Conservation (phyloP, 2,113 vertebrate genomes). For the Phalacrocorax carbo region DNA sequence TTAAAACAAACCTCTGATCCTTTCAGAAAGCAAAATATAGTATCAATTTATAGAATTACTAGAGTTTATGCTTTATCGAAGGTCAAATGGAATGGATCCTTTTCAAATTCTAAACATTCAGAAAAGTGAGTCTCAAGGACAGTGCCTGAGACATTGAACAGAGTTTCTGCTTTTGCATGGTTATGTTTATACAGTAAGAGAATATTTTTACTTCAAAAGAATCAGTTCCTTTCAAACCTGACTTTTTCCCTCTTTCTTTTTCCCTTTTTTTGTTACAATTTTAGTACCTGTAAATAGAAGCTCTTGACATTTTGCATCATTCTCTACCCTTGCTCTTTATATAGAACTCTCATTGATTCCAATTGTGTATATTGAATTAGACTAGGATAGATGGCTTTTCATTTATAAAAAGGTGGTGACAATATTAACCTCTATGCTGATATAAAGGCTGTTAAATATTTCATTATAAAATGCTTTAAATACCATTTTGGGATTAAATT, state of each 20-base stretch:
- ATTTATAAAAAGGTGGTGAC: conserved; percentile 2
- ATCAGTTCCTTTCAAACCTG: not conserved
- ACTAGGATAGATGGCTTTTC: conserved; percentile 3
- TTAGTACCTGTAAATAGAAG: conserved; percentile 17
- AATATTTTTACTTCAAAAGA: not conserved
- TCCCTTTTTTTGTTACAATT: not conserved
- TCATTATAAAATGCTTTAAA: conserved; percentile 9
- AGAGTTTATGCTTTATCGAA: not conserved
- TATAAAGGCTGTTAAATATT: not conserved
- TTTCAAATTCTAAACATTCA: not conserved
- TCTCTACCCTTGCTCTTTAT: conserved; percentile 31
- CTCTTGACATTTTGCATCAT: conserved; percentile 48
- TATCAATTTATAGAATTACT: not conserved
- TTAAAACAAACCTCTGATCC: not conserved
- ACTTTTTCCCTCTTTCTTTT: not conserved
- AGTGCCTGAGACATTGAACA: not conserved
- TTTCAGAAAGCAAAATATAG: not conserved
- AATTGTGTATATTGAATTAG: conserved; percentile 21
- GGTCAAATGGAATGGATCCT: not conserved
- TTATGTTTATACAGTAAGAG: not conserved
- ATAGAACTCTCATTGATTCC: conserved; percentile 34
- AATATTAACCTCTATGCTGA: conserved; percentile 15
- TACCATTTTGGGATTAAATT: not conserved
- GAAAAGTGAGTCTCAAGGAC: not conserved
- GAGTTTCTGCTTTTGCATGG: not conserved